Conservation (phyloP, 1,140 invertebrate genomes). For the Araneus ventricosus region DNA sequence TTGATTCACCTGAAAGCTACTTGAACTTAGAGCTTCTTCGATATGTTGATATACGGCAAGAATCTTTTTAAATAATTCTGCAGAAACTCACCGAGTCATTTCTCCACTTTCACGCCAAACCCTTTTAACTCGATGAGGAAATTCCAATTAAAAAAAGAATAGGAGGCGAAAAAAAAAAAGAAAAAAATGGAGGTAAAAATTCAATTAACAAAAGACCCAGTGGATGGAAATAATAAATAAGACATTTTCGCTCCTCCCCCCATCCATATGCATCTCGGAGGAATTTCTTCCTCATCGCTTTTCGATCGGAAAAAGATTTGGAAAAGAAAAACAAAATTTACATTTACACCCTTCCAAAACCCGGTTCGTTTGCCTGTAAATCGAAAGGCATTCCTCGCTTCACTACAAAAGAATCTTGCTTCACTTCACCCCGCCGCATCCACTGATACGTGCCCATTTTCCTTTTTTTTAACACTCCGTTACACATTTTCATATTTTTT, state of each 20-base stretch:
- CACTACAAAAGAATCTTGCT: neutral
- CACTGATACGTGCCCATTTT: slow-evolving; percentile 2
- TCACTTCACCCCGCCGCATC: neutral
- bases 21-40: too few relatives aligned
- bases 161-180: neutral
- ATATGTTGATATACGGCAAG: too few relatives aligned
- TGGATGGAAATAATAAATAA: slow-evolving; percentile 14
- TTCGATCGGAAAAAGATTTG: slow-evolving; percentile 51
- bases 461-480: slow-evolving; percentile 47
- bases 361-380: slow-evolving; percentile 26
- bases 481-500: slow-evolving; percentile 40
- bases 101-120: too few relatives aligned
- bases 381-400: slow-evolving; percentile 18
- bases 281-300: slow-evolving; percentile 29
- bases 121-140: too few relatives aligned
- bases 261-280: too few relatives aligned
- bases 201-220: neutral
- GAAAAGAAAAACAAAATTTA: slow-evolving; percentile 60
- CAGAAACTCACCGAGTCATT: too few relatives aligned
- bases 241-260: neutral
- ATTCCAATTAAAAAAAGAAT: too few relatives aligned
- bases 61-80: too few relatives aligned
- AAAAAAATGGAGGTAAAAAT: neutral
- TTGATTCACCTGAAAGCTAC: too few relatives aligned
- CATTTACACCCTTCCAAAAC: slow-evolving; percentile 38